Base-by-base conservation (phyloP, 2,888 invertebrate species). In the Drymonia ruficornis region DNA sequence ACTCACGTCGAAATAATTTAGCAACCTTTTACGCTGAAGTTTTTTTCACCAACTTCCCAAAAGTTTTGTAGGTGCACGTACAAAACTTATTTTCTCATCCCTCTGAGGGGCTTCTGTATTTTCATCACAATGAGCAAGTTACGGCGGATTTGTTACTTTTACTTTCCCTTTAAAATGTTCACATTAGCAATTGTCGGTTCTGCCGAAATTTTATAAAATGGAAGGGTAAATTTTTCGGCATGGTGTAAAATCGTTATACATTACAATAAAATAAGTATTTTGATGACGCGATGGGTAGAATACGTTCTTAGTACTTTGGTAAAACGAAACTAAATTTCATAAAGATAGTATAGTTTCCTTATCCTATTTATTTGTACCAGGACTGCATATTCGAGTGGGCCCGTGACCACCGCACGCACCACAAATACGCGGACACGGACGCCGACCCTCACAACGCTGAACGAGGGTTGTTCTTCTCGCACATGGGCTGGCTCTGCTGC, bases 401-500 rank as follows among this genome's bases (percentile, higher is more conserved):
- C 0, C 92, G 95, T 58, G 95, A 95, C 71, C 95, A 95, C 79
- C 93, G 96, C 63, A 97, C 97, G 0, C 98, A 98, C 81, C 98
- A 98, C 88, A 98, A 98, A 81, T 98, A 96, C 86, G 96, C 96
- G 0, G 97, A 97, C 79, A 97, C 97, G 0, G 95, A 97, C 76
- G 98, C 97, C 0, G 98, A 98, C 86, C 98, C 98, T 0, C 98
- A 98, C 85, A 98, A 98, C 75, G 95, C 97, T 0, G 94, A 94
- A 48, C 93, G 98, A 52, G 99, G 99, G 0, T 96, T 99, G 84
- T 98, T 99, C 93, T 99, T 98, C 91, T 96, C 98, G 0, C 98
- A 99, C 83, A 96, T 98, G 90, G 99, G 99, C 49, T 99, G 99
- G 98, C 91, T 99, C 52, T 93, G 98, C 87, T 93, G 95, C 67